Conservation (phyloP, 1,140 invertebrate genomes). For the Drosophila punjabiensis region DNA sequence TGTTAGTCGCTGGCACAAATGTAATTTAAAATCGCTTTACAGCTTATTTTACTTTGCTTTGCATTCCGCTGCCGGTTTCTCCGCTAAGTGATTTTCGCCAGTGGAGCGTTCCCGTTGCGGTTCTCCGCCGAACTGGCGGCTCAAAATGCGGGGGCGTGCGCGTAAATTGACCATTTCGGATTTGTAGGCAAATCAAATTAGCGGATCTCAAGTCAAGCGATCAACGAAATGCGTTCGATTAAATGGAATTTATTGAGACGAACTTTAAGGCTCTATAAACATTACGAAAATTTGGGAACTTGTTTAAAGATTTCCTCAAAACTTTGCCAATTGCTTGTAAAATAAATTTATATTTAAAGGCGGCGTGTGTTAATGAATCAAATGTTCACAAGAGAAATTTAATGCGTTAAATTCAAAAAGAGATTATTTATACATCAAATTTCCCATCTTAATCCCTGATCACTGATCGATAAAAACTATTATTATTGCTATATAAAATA, state of each 20-base stretch:
- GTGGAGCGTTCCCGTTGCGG: constrained; percentile 39
- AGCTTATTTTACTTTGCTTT: constrained; percentile 56
- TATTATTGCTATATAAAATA: not conserved
- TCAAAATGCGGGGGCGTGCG: constrained; percentile 41
- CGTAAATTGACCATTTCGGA: constrained; percentile 26
- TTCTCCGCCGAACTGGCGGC: constrained; percentile 16
- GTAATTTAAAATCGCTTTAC: constrained; percentile 68
- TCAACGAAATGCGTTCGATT: constrained; percentile 2
- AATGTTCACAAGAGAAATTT: not conserved
- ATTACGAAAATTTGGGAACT: not conserved
- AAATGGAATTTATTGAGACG: constrained; percentile 6
- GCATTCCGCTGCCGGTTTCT: constrained; percentile 38
- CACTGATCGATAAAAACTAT: too few species aligned
- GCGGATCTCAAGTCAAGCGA: constrained; percentile 35
- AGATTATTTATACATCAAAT: too few species aligned
- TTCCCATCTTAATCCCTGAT: too few species aligned
- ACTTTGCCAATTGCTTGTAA: not conserved
- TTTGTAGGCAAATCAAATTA: constrained; percentile 59
- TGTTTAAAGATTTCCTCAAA: not conserved
- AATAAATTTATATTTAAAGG: not conserved
- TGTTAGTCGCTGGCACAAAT: constrained; percentile 38
- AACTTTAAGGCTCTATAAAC: not conserved
- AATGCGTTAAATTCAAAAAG: too few species aligned
- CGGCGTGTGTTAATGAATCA: too few species aligned
- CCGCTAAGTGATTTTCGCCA: constrained; percentile 69